Percentiles rank a stretch among this genome's conserved stretches.
These are phyloP conservation scores for Drosophila santomea DNA, from an alignment of 1,140 invertebrate species.

Conservation along the genomic window DNA sequence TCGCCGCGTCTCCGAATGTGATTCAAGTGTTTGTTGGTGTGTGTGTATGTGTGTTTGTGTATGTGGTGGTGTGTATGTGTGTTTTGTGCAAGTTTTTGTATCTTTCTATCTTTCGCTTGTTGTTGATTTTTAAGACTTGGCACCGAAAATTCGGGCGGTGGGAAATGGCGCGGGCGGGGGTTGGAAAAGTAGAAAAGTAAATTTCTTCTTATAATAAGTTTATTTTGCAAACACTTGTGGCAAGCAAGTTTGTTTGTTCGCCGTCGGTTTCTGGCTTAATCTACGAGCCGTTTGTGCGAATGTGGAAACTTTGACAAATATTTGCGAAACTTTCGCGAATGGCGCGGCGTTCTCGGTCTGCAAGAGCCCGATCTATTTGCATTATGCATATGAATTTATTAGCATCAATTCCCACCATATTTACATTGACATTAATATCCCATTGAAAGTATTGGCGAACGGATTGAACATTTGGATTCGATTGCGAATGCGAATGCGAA, in stretches of 20 bases:
- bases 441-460: conserved; percentile 40
- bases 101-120: conserved; percentile 77
- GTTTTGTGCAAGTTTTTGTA: conserved; percentile 79
- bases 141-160: conserved; percentile 37
- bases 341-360: conserved; percentile 28
- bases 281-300: conserved; percentile 82
- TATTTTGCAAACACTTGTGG: conserved; percentile 84
- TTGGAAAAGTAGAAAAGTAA: conserved; percentile 60
- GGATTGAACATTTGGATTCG: conserved; percentile 20
- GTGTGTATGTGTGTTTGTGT: not conserved
- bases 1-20: conserved; percentile 48
- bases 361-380: conserved; percentile 67
- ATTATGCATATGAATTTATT: conserved; percentile 82
- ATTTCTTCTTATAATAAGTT: conserved; percentile 84
- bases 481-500: conserved; percentile 12
- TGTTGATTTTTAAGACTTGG: conserved; percentile 82
- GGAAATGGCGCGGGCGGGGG: conserved; percentile 13
- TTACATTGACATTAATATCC: conserved; percentile 67
- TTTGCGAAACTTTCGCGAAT: conserved; percentile 75
- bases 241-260: conserved; percentile 83
- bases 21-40: conserved; percentile 25
- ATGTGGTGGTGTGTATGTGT: conserved; percentile 45
- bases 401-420: conserved; percentile 65
- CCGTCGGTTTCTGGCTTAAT: conserved; percentile 74
- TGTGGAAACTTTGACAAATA: conserved; percentile 83